These are phyloP conservation scores for Odontophorus gujanensis DNA, from an alignment of 2,113 vertebrate species.

Conservation along the genomic window DNA sequence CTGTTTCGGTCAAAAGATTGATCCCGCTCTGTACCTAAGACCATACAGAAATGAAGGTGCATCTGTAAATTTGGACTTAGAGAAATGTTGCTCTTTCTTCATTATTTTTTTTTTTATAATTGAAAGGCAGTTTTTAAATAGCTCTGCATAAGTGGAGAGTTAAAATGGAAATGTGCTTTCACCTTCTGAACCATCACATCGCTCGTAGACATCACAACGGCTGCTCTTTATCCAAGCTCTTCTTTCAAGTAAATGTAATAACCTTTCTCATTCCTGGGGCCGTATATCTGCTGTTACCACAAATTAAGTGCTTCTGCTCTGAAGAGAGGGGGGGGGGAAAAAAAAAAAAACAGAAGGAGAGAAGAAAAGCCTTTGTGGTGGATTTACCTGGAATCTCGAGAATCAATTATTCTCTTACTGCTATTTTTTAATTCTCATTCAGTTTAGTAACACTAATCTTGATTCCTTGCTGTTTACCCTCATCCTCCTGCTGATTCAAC, in stretches of 20 bases:
- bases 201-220: background rate
- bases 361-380: conserved; percentile 35
- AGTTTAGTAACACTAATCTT: conserved; percentile 56
- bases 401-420: conserved; percentile 23
- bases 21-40: background rate
- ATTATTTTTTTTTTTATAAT: background rate
- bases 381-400: conserved; percentile 59
- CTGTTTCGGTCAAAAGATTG: background rate
- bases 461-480: conserved; percentile 38
- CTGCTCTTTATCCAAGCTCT: background rate
- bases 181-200: background rate
- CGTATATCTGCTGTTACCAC: background rate
- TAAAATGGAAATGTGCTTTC: background rate
- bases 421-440: conserved; percentile 49
- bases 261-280: background rate
- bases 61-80: background rate
- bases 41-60: background rate
- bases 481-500: conserved; percentile 45
- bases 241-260: background rate
- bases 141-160: background rate
- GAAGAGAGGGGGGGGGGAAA: background rate
- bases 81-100: background rate
- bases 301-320: conserved; percentile 37
- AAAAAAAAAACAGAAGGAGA: background rate
- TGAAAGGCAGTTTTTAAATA: background rate